Percentiles rank a stretch among this genome's conserved stretches.
Conservation (phyloP, 2,113 vertebrate species). For the Daphoenositta chrysoptera region DNA sequence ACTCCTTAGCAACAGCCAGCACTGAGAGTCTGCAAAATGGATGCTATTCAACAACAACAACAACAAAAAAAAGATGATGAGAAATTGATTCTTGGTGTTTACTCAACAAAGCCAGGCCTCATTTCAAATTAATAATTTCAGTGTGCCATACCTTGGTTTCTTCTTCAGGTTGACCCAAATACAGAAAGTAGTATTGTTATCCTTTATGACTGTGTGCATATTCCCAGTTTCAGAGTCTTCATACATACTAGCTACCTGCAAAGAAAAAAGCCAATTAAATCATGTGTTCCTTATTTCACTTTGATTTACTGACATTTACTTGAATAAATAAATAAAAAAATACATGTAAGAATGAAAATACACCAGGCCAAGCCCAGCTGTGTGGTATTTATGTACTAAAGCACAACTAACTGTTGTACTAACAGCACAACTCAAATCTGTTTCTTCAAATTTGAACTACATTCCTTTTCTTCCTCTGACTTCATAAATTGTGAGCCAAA, state of each 20-base stretch:
- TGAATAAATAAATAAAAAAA: not conserved
- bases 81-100: not conserved
- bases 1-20: not conserved
- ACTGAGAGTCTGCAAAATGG: not conserved
- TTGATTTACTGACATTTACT: not conserved
- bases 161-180: conserved; percentile 93
- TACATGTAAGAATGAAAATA: not conserved
- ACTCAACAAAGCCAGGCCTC: not conserved
- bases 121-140: not conserved
- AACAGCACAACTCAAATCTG: not conserved
- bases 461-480: not conserved
- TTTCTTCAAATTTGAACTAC: not conserved
- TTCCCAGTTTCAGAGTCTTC: conserved; percentile 85
- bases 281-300: not conserved
- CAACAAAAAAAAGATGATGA: not conserved
- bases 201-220: conserved; percentile 82
- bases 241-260: conserved; percentile 73
- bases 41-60: not conserved
- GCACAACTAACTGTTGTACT: no score
- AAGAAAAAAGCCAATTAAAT: not conserved
- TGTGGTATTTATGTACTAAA: not conserved
- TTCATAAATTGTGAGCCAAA: not conserved
- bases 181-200: conserved; percentile 79
- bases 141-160: conserved; percentile 77
- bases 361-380: not conserved